Evolutionary conservation across 1,140 invertebrate species (phyloP).

Genomic region (Bombus waltoni): DNA sequence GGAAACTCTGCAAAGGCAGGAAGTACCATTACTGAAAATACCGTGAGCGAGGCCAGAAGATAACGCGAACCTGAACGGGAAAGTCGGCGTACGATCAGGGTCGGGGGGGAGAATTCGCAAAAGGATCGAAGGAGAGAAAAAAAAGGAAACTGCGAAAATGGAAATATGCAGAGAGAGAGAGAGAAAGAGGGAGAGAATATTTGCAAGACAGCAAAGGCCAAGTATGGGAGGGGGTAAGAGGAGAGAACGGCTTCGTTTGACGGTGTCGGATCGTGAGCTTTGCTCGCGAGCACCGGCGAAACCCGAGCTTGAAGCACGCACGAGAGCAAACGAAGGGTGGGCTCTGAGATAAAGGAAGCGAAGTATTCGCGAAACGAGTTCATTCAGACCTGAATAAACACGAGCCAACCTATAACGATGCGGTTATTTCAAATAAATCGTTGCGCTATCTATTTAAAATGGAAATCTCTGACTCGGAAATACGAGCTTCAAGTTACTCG

Average conservation of each 20-base stretch:
- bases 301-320: constrained; percentile 1
- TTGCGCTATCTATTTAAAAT: background rate
- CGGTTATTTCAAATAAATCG: background rate
- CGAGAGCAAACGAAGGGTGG: constrained; percentile 25
- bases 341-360: constrained; percentile 4
- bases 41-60: no score
- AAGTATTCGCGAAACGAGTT: background rate
- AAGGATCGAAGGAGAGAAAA: background rate
- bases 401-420: background rate
- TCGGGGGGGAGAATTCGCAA: no score
- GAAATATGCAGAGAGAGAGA: background rate
- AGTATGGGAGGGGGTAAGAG: background rate
- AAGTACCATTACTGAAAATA: no score
- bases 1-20: background rate
- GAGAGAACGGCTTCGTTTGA: background rate
- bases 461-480: background rate
- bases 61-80: background rate
- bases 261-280: constrained; percentile 5
- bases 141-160: background rate
- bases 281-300: background rate
- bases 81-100: no score
- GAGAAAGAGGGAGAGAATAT: background rate
- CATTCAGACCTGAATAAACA: background rate
- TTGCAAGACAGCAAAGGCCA: background rate
- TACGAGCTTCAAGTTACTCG: background rate